Base-by-base conservation (phyloP, 1,140 invertebrate species). In the Drosophila arizonae region DNA sequence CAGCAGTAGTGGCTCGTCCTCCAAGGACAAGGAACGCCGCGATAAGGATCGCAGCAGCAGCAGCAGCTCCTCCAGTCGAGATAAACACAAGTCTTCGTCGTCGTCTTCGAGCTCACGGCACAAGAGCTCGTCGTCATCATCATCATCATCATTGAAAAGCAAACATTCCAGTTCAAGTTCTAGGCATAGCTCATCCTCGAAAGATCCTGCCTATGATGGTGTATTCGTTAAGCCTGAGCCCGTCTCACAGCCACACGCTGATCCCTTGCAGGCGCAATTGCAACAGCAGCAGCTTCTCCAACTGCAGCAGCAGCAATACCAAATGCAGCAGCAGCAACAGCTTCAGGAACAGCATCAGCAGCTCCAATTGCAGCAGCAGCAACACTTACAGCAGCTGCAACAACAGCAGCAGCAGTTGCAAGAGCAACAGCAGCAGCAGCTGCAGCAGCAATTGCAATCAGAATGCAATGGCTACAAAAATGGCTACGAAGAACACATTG, bases 31-130 rank as follows among this genome's bases (percentile, higher is more conserved):
- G 84, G 92, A 93, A 81, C 87, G 93, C 3, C 80, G 76, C 10
- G 85, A 88, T 41, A 76, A 92, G 93, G 80, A 89, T 62, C 79
- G 90, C 30, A 72, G 92, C 92, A 75, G 92, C 92, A 75, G 92
- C 52, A 91, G 93, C 15, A 92, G 90, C 60, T 81, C 77, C 39
- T 93, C 93, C 56, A 86, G 92, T 52, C 94, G 93, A 55, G 94
- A 95, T 65, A 94, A 94, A 72, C 93, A 90, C 65, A 91, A 91
- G 72, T 92, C 92, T 72, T 88, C 84, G 8, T 85, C 79, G 2
- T 80, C 80, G 6, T 86, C 89, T 21, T 90, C 89, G 8, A 94
- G 88, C 70, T 78, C 82, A 26, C 87, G 82, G 62, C 89, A 90
- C 58, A 91, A 90, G 68, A 86, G 90, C 73, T 87, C 79, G 71